Conservation (phyloP, 2,113 vertebrate genomes). For the Symphodus melops region DNA sequence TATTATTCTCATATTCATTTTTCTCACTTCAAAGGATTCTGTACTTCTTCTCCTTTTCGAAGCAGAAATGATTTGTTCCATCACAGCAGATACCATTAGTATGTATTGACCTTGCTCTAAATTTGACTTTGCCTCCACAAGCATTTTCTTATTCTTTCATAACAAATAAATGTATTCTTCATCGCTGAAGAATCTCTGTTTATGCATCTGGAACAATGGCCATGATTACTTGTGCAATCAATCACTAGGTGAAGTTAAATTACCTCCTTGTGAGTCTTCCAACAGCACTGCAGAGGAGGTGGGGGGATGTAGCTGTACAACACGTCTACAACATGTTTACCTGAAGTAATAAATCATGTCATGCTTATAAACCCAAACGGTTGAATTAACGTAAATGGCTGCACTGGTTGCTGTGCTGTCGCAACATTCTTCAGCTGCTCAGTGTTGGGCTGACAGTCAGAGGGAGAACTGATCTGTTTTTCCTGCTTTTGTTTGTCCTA, state of each 20-base stretch:
- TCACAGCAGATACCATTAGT: neutral
- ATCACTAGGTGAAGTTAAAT: conserved; percentile 47
- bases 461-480: conserved; percentile 29
- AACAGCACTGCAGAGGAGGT: conserved; percentile 25
- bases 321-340: conserved; percentile 39
- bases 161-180: conserved; percentile 14
- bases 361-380: conserved; percentile 38
- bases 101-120: neutral
- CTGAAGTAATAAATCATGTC: conserved; percentile 47
- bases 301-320: neutral
- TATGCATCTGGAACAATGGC: conserved; percentile 16
- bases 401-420: conserved; percentile 11
- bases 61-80: neutral
- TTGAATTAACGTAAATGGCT: conserved; percentile 39
- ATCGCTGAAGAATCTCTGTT: conserved; percentile 22
- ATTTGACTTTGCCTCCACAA: conserved; percentile 1
- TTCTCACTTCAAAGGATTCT: no score
- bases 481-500: conserved; percentile 46
- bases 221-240: conserved; percentile 38
- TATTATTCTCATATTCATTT: no score
- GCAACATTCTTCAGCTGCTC: conserved; percentile 10
- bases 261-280: conserved; percentile 33
- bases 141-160: neutral
- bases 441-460: conserved; percentile 23
- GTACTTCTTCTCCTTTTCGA: no score